Evolutionary conservation across 2,888 invertebrate genomes (phyloP), one percentile per base, ranked within the genome.

Genomic region (Himalopsyche tibetana): DNA sequence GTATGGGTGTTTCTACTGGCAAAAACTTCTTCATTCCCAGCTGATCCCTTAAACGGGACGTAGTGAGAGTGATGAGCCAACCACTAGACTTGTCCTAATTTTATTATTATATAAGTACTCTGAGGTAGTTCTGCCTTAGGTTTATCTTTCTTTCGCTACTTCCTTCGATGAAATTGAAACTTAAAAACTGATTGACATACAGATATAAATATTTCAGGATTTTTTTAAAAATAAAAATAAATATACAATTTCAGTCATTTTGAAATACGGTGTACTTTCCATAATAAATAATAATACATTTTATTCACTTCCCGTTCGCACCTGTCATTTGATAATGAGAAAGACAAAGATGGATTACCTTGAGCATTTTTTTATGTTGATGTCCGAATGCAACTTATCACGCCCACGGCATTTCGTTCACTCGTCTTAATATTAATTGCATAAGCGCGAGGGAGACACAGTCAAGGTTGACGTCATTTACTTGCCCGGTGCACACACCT

Each of bases 321-420:
- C 74, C 74, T 74, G 74, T 74, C 74, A 74, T 74, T 74, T 74
- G 74, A 74, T 74, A 74, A 74, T 36, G 36, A 74, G 74, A 74
- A 74, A 74, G 74, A 74, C 74, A 74, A 74, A 74, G 74, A 74
- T 74, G 74, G 74, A 74, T 74, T 74, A 74, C 74, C 74, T 74
- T 28, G 74, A 74, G 36, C 69, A 15, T 51, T 74, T 74, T 63
- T 69, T 74, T 74, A 74, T 38, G 74, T 74, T 74, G 74, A 74
- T 74, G 74, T 74, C 38, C 74, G 74, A 74, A 74, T 74, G 74
- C 74, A 74, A 74, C 74, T 74, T 74, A 74, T 74, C 74, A 74
- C 74, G 74, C 74, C 74, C 74, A 74, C 74, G 74, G 36, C 36
- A 38, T 19, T 36, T 15, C 15, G 36, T 36, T 74, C 36, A 74